These are phyloP conservation scores for Pyrrhia umbra DNA, from an alignment of 2,888 invertebrate species.

Conservation along the genomic window DNA sequence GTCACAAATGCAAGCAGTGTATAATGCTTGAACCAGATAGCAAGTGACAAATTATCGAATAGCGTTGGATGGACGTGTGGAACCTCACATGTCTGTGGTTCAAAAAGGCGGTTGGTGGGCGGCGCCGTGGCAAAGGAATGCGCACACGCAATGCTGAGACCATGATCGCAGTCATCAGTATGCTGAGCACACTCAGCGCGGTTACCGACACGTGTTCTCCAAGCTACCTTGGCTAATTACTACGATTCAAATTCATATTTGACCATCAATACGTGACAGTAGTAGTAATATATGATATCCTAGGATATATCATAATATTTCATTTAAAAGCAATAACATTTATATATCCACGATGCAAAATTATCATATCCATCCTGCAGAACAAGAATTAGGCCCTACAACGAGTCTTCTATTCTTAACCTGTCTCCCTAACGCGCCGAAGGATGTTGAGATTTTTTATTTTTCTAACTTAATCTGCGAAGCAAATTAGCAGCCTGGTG, in stretches of 20 bases:
- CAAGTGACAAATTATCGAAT: constrained; percentile 34
- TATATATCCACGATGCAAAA: background rate
- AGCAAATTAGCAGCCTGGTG: background rate
- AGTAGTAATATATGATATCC: constrained; percentile 17
- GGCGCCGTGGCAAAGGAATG: constrained; percentile 75
- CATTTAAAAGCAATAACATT: background rate
- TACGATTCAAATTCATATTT: constrained; percentile 74
- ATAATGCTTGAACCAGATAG: constrained; percentile 23
- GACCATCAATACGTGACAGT: constrained; percentile 71
- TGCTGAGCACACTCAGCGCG: constrained; percentile 78
- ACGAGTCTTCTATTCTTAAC: constrained; percentile 24
- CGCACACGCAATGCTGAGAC: constrained; percentile 78
- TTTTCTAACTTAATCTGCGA: background rate
- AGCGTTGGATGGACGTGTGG: constrained; percentile 20
- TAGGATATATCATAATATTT: background rate
- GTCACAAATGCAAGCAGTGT: constrained; percentile 15
- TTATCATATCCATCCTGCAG: background rate
- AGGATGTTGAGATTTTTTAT: constrained; percentile 1
- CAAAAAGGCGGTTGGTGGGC: constrained; percentile 66
- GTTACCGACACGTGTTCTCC: constrained; percentile 83
- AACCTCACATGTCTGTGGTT: constrained; percentile 45
- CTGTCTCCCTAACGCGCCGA: constrained; percentile 9
- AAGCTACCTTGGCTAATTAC: constrained; percentile 82
- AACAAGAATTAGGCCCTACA: background rate
- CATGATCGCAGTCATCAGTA: constrained; percentile 78